These are phyloP conservation scores for Hyperopisus bebe DNA, from an alignment of 2,113 vertebrate genomes.

Conservation along the genomic window DNA sequence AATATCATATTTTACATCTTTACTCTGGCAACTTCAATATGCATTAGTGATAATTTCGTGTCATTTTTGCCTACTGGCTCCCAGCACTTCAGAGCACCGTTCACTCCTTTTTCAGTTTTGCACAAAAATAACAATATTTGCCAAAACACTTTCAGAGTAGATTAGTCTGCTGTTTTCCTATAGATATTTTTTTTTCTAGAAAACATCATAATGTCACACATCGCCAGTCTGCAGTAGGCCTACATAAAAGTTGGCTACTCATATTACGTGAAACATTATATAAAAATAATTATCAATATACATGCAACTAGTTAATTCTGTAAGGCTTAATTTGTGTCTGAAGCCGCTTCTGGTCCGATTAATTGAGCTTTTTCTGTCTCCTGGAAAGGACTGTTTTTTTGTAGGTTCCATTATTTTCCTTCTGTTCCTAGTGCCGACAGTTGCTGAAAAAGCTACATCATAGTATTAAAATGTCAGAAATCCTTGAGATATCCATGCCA, in stretches of 20 bases:
- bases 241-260: background rate
- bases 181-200: background rate
- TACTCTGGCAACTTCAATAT: background rate
- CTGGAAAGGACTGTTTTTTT: background rate
- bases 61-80: background rate
- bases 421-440: background rate
- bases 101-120: background rate
- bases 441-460: background rate
- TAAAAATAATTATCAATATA: background rate
- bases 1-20: conserved; percentile 3
- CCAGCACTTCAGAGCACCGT: background rate
- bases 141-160: background rate
- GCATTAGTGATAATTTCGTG: background rate
- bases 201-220: background rate
- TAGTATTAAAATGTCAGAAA: background rate
- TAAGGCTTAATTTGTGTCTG: background rate
- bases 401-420: background rate
- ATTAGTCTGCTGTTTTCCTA: background rate
- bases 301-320: background rate
- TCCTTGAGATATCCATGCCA: background rate
- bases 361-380: background rate
- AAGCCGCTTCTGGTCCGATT: background rate
- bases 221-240: background rate
- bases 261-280: background rate
- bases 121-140: background rate